Base-by-base conservation (phyloP, 2,113 vertebrate species). In the Ursus arctos region DNA sequence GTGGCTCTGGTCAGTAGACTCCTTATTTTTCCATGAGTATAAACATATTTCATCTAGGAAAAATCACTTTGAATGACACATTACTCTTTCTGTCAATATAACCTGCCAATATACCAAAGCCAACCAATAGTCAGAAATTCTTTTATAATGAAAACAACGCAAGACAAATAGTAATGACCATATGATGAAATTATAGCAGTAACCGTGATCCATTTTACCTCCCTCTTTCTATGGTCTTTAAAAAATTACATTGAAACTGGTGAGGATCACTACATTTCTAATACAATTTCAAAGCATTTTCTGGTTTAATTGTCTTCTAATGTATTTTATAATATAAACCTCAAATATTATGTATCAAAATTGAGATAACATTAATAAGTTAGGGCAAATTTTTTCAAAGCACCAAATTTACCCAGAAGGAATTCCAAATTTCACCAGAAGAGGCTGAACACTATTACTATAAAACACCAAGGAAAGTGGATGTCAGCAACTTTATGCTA, bases 401-500 rank as follows among this genome's bases (percentile, higher is more conserved):
- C n/a, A 88, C 33, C 51, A 55, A 15, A 96, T 94, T 88, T 91
- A 94, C 61, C 81, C 92, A 91, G 84, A 95, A 95, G 84, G 96
- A 93, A 85, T 93, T 88, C 84, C 13, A 11, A 43, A 71, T 93
- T 94, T 97, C 77, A 92, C 94, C 96, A 97, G 95, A 76, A 96
- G 82, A 87, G 53, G 87, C 87, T 88, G 76, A 90, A 84, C 12
- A 43, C n/a, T 31, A n/a, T 95, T 69, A 83, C 81, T 84, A 88
- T 95, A 97, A 97, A 98, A 93, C 28, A 83, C 71, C 65, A 95
- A 81, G 90, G n/a, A 81, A 85, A 95, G 55, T 15, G 71, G 86
- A 97, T 96, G 97, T 97, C 53, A 97, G 88, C 57, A 94, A 94
- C 4, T 31, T 97, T 76, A 83, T 71, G 76, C 49, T 85, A 77